Percentiles rank a stretch among this genome's conserved stretches.
Conservation (phyloP, 2,797 vertebrate genomes). For the Choloepus didactylus region DNA sequence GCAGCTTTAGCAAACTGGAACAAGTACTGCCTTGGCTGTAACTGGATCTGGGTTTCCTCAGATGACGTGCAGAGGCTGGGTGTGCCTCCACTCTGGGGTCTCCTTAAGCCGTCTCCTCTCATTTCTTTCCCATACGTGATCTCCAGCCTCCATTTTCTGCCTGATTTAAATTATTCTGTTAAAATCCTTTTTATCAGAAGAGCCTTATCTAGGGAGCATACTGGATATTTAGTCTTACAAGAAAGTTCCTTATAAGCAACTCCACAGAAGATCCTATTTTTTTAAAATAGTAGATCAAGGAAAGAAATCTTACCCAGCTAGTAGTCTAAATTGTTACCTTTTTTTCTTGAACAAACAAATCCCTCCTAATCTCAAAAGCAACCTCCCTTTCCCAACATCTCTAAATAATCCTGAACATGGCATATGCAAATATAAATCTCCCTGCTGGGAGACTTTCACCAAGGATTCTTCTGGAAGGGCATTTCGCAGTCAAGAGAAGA, state of each 20-base stretch:
- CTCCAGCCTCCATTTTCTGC: background rate
- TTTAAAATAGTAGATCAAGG: background rate
- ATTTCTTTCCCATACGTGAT: background rate
- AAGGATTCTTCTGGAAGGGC: background rate
- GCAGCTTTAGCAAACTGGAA: no score
- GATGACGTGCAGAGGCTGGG: background rate
- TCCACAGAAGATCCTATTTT: background rate
- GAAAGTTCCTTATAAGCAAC: background rate
- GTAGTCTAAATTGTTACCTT: background rate
- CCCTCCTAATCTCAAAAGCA: background rate
- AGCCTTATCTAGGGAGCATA: background rate
- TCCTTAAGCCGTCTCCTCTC: background rate
- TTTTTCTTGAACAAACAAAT: background rate
- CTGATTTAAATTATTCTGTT: background rate
- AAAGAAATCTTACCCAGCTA: background rate
- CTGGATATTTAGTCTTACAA: background rate
- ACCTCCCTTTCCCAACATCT: background rate
- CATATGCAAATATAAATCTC: background rate
- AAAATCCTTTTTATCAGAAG: background rate
- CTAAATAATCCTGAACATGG: background rate
- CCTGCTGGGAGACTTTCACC: background rate
- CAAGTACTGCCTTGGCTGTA: background rate
- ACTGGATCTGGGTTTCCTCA: background rate
- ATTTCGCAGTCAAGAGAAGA: background rate
- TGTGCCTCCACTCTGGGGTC: background rate